Evolutionary conservation across 92 coral and sea anemone species (phyloP).

Genomic region (Virgularia gustaviana): DNA sequence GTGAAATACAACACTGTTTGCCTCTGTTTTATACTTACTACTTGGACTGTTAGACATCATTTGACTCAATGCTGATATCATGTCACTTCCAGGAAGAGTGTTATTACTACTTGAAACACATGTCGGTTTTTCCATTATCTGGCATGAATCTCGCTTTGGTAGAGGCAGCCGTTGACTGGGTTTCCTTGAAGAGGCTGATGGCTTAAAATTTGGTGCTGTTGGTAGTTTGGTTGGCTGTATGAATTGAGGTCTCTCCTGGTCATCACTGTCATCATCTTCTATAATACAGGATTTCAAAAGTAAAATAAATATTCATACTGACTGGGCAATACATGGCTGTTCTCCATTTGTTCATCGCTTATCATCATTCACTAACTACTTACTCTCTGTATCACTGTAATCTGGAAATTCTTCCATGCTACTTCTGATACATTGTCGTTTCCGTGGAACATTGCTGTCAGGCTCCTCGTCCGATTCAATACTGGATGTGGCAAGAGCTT

Average conservation of each 20-base stretch:
- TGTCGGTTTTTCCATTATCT: not conserved
- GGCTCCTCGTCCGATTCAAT: slow-evolving; percentile 8
- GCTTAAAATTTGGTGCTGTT: slow-evolving; percentile 15
- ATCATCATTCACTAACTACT: not conserved
- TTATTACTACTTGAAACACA: not conserved
- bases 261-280: slow-evolving; percentile 1
- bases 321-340: not conserved
- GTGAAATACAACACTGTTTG: too few species aligned
- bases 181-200: not conserved
- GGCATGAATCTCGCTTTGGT: not conserved
- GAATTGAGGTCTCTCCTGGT: slow-evolving; percentile 3
- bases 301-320: not conserved
- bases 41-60: slow-evolving; percentile 5
- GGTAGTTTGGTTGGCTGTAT: not conserved
- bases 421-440: slow-evolving; percentile 9
- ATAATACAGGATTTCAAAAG: not conserved
- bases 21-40: slow-evolving; percentile 13
- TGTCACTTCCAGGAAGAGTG: slow-evolving; percentile 2
- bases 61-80: slow-evolving; percentile 4
- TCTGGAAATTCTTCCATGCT: slow-evolving; percentile 23
- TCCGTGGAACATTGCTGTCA: slow-evolving; percentile 16
- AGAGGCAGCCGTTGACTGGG: slow-evolving; percentile 11
- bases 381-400: slow-evolving; percentile 27
- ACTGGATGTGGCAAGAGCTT: slow-evolving; percentile 20
- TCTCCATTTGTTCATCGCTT: not conserved